Evolutionary conservation across 1,140 invertebrate species (phyloP), one percentile per base, ranked within the genome.

Genomic region (Potamilus streckersoni): DNA sequence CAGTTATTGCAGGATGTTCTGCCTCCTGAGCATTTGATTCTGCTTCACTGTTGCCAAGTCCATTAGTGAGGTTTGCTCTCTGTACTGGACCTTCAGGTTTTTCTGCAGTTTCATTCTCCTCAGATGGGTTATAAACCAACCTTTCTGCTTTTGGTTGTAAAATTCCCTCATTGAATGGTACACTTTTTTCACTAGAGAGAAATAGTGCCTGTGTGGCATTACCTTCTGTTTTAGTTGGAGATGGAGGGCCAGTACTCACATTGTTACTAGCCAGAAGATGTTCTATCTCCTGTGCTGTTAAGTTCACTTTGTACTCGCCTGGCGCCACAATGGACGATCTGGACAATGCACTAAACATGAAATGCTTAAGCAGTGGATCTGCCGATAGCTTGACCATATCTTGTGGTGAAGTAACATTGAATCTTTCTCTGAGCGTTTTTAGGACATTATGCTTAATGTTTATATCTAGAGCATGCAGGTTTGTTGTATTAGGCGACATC

Each of bases 271-370:
- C 27, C 17, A 76, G 55, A 17, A 76, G 66, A 15, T 66, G 31
- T 27, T 70, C 55, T 13, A 71, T 69, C 16, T 76, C 69, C n/a
- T 57, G 63, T 58, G 63, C 20, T 2, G 69, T 65, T 11, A 76
- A 65, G 61, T 76, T 71, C 14, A 69, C 74, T 55, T 76, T 64
- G 49, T 66, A 76, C 62, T 76, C 74, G 6, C 74, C 74, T 60
- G 74, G 74, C 12, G 74, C 64, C 13, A 65, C 56, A 19, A 63
- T 49, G 3, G 11, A 1, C 17, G 68, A 71, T 16, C 61, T 20
- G 16, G 59, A 59, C 27, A 76, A 19, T n/a, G 71, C 74, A 12
- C 64, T 62, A 60, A 64, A 76, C 74, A 76, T 71, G 69, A 76
- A 76, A 4, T 69, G 55, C 38, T 71, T 62, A 56, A 76, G 68